Base-by-base conservation (phyloP, 2,888 invertebrate species). In the Rhaphigaster nebulosa region DNA sequence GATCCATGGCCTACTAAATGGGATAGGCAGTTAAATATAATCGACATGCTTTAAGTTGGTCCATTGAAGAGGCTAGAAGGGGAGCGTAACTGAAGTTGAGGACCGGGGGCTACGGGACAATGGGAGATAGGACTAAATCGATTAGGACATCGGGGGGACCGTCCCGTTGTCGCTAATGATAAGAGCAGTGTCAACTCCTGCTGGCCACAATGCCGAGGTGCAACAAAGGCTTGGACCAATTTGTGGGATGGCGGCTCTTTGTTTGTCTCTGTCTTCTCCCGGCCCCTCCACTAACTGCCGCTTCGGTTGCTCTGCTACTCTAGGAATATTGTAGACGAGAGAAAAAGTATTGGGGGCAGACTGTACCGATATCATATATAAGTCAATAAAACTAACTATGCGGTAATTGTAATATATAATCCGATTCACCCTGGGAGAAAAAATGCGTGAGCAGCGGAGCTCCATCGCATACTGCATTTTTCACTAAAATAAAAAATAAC, bases 111-210 rank as follows among this genome's bases (percentile, higher is more conserved):
- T 38, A 76, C 4, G 70, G 38, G 34, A 76, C 70, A 76, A 76
- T 76, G 23, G 29, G 18, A 76, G 70, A 34, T 76, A 38, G 70
- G 70, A 23, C 70, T 76, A 76, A 76, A 76, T 76, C 70, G 70
- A 76, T 76, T 76, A 76, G 70, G 29, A 34, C 60, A 60, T 60
- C 60, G 65, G 29, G 18, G 60, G 29, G 65, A 76, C 65, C 5
- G 65, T 29, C 65, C 60, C 65, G 29, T 65, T 65, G 70, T 76
- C 70, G 38, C 70, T 76, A 76, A 76, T 76, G 70, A 76, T 76
- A 76, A 76, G 70, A 76, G 38, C 34, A 76, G 70, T 38, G 70
- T 76, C 70, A 76, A 76, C 70, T 38, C 34, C 65, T 18, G 6
- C 20, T 0, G 70, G 38, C 5, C 6, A 76, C 70, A 76, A 76